Evolutionary conservation across 2,797 vertebrate genomes (phyloP).

Genomic region (Lithobates pipiens): DNA sequence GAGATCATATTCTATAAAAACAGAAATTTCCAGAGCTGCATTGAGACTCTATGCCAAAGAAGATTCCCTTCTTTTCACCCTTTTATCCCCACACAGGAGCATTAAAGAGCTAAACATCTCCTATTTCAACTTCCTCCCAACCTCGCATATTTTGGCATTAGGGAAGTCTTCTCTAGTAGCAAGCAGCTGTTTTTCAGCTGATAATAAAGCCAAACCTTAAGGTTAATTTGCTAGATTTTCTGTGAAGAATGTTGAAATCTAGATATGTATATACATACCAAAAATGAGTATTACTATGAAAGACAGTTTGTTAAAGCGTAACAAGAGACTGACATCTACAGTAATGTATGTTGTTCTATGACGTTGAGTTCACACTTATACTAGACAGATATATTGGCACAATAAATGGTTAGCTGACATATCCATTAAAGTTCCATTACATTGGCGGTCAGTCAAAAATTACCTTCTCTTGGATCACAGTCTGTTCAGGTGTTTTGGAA

Average conservation of each 20-base stretch:
- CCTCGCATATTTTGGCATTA: constrained; percentile 73
- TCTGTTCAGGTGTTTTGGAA: constrained; percentile 26
- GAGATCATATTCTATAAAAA: constrained; percentile 77
- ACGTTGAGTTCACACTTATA: neutral
- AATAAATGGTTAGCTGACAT: constrained; percentile 28
- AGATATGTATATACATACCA: constrained; percentile 49
- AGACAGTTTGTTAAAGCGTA: constrained; percentile 37
- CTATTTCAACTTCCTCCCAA: constrained; percentile 77
- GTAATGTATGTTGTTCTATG: constrained; percentile 47
- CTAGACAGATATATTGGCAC: constrained; percentile 55
- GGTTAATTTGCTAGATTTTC: constrained; percentile 71
- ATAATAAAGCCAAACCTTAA: constrained; percentile 74
- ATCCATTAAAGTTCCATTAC: constrained; percentile 18
- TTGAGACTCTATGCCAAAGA: constrained; percentile 71
- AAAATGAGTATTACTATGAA: constrained; percentile 39
- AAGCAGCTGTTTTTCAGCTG: constrained; percentile 83
- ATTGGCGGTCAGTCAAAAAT: constrained; percentile 39
- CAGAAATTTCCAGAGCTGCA: constrained; percentile 78
- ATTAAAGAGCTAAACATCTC: constrained; percentile 78
- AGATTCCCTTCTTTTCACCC: constrained; percentile 75
- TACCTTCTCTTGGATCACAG: constrained; percentile 22
- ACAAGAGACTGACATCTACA: constrained; percentile 41
- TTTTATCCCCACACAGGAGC: constrained; percentile 82
- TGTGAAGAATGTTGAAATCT: constrained; percentile 48
- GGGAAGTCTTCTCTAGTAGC: constrained; percentile 64